Conservation (phyloP, 2,888 invertebrate genomes). For the Drosophila kanekoi region DNA sequence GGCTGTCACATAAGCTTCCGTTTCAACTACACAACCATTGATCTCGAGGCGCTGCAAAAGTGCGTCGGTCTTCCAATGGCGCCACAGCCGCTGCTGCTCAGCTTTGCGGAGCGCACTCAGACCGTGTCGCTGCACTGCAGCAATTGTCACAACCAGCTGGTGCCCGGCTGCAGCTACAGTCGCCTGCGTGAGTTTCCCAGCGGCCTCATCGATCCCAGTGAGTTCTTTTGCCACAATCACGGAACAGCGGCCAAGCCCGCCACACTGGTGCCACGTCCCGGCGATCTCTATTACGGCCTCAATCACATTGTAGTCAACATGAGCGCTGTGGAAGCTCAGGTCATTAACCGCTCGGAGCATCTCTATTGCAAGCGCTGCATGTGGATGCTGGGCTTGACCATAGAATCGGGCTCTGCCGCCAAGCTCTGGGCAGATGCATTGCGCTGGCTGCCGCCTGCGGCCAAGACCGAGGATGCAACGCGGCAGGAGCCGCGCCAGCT, state of each 20-base stretch:
- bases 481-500: conserved; percentile 24
- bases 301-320: conserved; percentile 74
- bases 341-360: conserved; percentile 57
- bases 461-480: neutral
- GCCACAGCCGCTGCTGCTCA: conserved; percentile 47
- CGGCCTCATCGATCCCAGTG: conserved; percentile 79
- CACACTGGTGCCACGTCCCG: conserved; percentile 65
- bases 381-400: conserved; percentile 68
- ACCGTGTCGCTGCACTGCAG: conserved; percentile 61
- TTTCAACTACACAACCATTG: conserved; percentile 67
- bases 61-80: conserved; percentile 10
- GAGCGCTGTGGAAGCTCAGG: conserved; percentile 22
- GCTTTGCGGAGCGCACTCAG: conserved; percentile 37
- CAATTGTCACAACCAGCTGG: conserved; percentile 66
- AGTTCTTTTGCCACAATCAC: conserved; percentile 82
- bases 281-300: conserved; percentile 81
- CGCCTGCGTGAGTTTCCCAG: conserved; percentile 81
- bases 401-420: conserved; percentile 67
- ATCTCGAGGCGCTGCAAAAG: conserved; percentile 35
- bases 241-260: conserved; percentile 14
- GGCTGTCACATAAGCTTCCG: conserved; percentile 79
- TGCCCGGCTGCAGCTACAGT: conserved; percentile 41
- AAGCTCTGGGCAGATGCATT: conserved; percentile 82
- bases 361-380: conserved; percentile 78
- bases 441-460: conserved; percentile 31